Evolutionary conservation across 37 sponge, comb jelly and placozoan genomes (phyloP).

Genomic region (Cliona cf. orientalis): DNA sequence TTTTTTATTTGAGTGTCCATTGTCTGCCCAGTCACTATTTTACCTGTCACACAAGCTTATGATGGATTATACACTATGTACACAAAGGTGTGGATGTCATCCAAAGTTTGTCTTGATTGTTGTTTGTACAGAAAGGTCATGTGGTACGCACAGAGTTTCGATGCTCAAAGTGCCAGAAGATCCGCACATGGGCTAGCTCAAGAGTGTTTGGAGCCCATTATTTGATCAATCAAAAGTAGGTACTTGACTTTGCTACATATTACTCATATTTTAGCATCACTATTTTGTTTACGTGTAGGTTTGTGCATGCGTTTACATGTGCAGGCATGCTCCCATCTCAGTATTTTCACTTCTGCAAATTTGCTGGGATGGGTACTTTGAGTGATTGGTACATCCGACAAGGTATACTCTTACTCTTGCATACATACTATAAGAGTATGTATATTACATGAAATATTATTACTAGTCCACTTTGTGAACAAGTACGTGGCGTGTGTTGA

Average conservation of each 20-base stretch:
- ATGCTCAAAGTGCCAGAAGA: neutral
- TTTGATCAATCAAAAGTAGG: slow-evolving; percentile 33
- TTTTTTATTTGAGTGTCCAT: too few relatives aligned
- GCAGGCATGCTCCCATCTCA: slow-evolving; percentile 18
- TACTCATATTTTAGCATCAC: neutral
- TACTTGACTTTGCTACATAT: too few relatives aligned
- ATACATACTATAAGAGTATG: neutral
- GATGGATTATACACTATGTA: too few relatives aligned
- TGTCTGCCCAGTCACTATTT: too few relatives aligned
- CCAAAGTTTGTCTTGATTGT: too few relatives aligned
- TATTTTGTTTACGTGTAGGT: slow-evolving; percentile 17
- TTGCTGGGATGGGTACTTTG: neutral
- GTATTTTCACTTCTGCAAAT: neutral
- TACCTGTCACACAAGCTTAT: too few relatives aligned
- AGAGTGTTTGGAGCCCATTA: neutral
- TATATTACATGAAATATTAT: neutral
- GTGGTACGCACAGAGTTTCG: too few relatives aligned
- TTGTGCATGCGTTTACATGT: slow-evolving; percentile 40
- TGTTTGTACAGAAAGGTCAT: too few relatives aligned
- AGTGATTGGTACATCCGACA: neutral
- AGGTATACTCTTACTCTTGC: neutral
- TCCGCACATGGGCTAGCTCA: slow-evolving; percentile 31
- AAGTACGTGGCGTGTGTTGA: neutral
- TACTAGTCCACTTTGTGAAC: neutral
- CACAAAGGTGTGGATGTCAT: too few relatives aligned